These are phyloP conservation scores for mouse (Mus musculus) DNA, from an alignment of 2,113 vertebrate genomes.

Conservation along the genomic window GRCm39 chr10:86823001-86823500, in stretches of 20 bases:
- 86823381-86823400: not conserved
- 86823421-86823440: not conserved
- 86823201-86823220: not conserved
- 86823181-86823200: not conserved
- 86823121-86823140: not conserved
- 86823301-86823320: not conserved
- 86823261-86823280: not conserved
- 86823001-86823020: not conserved
- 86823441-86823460: not conserved
- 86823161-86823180: not conserved
- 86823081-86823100: not conserved
- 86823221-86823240: not conserved
- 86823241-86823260: not conserved
- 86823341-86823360: not conserved
- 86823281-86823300: not conserved
- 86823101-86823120: not conserved
- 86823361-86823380: not conserved
- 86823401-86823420: not conserved
- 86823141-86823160: not conserved
- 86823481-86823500: no score
- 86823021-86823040: not conserved
- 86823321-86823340: not conserved
- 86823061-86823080: not conserved
- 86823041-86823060: not conserved
- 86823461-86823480: not conserved